A percentile compares a stretch with the other conserved stretches of the same genome.
phyloP scores from a whole-genome alignment of 2,113 vertebrate genomes.

The Nesoenas mayeri region DNA sequence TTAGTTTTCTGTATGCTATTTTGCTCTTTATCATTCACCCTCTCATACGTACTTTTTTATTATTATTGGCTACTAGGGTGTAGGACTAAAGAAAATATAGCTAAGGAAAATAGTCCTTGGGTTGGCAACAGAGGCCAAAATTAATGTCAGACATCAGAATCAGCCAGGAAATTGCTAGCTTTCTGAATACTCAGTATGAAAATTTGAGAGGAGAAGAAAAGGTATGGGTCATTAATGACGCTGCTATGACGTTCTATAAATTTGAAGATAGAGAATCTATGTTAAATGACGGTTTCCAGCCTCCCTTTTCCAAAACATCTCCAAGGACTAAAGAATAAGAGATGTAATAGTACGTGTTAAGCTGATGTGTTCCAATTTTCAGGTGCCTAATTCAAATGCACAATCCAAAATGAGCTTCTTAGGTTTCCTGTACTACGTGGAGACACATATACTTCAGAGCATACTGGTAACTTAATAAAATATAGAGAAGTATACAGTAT shows the following conservation, averaged over 20 bases:
- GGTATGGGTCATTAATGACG: not conserved
- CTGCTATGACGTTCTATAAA: not conserved
- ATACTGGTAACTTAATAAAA: not conserved
- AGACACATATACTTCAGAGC: not conserved
- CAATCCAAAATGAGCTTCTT: not conserved
- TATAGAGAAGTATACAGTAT: not conserved
- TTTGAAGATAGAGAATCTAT: not conserved
- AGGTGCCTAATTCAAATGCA: not conserved
- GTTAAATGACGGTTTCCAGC: not conserved
- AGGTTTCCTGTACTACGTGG: not conserved
- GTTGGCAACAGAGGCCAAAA: not conserved
- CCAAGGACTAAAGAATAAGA: not conserved
- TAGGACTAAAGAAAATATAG: not conserved
- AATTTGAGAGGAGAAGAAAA: not conserved
- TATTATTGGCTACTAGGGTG: not conserved
- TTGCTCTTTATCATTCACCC: not conserved
- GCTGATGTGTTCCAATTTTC: not conserved
- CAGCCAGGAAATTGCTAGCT: not conserved
- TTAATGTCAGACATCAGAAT: not conserved
- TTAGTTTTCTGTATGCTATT: conserved; percentile 47
- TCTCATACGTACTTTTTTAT: not conserved
- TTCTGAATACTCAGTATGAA: not conserved
- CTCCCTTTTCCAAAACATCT: not conserved
- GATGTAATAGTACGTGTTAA: not conserved
- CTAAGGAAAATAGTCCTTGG: not conserved